Evolutionary conservation across 1,140 invertebrate species (phyloP).

Genomic region (Idris sp.): DNA sequence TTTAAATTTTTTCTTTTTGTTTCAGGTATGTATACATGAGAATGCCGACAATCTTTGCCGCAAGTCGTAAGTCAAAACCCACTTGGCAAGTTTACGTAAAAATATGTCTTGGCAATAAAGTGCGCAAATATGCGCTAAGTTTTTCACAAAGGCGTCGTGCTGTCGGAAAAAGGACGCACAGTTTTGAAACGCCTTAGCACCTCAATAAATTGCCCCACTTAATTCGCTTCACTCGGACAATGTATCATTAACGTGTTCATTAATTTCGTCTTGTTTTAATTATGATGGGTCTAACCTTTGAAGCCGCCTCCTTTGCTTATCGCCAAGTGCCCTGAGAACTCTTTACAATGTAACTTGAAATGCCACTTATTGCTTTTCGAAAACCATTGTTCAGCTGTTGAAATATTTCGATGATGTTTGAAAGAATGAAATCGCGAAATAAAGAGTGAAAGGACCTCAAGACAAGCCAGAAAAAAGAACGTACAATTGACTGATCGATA

Average conservation of each 20-base stretch:
- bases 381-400: conserved; percentile 50
- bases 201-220: conserved; percentile 67
- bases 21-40: conserved; percentile 27
- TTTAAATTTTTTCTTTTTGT: conserved; percentile 5
- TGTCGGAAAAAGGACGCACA: conserved; percentile 40
- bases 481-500: conserved; percentile 46
- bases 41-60: conserved; percentile 1
- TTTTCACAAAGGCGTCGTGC: conserved; percentile 4
- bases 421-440: conserved; percentile 48
- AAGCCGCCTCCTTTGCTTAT: conserved; percentile 57
- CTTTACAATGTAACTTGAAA: conserved; percentile 33
- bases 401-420: conserved; percentile 57
- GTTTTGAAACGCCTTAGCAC: conserved; percentile 66
- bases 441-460: conserved; percentile 10
- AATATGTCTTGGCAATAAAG: conserved; percentile 3
- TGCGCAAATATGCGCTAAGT: conserved; percentile 3
- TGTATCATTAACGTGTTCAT: conserved; percentile 72
- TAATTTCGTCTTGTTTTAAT: conserved; percentile 73
- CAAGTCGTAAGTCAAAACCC: conserved; percentile 20
- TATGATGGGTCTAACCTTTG: conserved; percentile 68
- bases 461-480: conserved; percentile 30
- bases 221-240: conserved; percentile 67
- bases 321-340: conserved; percentile 61
- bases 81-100: conserved; percentile 7
- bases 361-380: conserved; percentile 49